phyloP scores from a whole-genome alignment of 2,797 vertebrate genomes.

The Artibeus jamaicensis region DNA sequence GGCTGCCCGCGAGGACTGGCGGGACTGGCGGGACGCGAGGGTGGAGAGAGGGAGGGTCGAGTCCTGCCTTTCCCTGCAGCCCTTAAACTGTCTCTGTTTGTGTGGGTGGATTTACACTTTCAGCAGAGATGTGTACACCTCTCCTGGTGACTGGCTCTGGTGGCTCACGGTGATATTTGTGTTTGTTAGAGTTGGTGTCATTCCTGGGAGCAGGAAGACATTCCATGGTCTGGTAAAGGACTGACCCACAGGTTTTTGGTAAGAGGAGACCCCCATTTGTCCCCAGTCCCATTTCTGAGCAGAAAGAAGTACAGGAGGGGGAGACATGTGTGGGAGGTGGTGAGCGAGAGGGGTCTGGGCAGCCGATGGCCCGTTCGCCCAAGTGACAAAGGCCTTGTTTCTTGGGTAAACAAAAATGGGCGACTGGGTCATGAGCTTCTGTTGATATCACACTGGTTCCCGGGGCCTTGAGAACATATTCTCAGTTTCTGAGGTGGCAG shows the following conservation, averaged over 20 bases:
- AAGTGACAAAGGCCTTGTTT: neutral
- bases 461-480: neutral
- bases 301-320: neutral
- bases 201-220: neutral
- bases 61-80: neutral
- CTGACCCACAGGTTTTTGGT: neutral
- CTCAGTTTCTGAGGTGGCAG: neutral
- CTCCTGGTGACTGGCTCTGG: neutral
- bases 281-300: neutral
- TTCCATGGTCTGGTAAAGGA: neutral
- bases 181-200: neutral
- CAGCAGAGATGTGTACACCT: neutral
- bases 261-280: neutral
- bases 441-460: neutral
- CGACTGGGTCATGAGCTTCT: neutral
- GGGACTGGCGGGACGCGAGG: too few species aligned
- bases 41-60: neutral
- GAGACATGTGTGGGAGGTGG: neutral
- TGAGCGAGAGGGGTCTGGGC: accelerated
- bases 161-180: neutral
- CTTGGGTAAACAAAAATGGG: neutral
- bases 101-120: neutral
- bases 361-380: neutral
- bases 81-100: neutral
- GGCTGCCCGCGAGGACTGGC: neutral